Percentiles rank a stretch among this genome's conserved stretches.
Conservation (phyloP, 1,140 invertebrate species). For the Hyles vespertilio region DNA sequence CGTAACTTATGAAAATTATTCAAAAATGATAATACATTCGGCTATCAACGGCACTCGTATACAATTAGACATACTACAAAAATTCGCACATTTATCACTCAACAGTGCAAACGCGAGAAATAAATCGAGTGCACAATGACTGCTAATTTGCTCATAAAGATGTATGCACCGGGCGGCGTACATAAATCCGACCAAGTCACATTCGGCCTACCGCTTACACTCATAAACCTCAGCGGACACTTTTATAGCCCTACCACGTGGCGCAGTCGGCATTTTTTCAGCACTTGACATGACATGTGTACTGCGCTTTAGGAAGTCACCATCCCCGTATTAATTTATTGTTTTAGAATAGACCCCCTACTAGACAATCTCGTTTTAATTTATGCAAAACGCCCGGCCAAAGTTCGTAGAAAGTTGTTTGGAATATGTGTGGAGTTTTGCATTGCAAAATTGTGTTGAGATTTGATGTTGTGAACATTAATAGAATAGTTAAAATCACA, state of each 20-base stretch:
- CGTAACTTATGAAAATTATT: no score
- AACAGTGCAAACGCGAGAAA: constrained; percentile 45
- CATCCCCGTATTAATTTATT: constrained; percentile 61
- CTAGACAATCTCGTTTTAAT: constrained; percentile 18
- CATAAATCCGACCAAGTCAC: constrained; percentile 66
- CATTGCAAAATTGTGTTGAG: no score
- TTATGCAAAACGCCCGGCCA: background rate
- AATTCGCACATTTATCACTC: constrained; percentile 66
- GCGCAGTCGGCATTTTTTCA: constrained; percentile 63
- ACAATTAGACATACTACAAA: constrained; percentile 20
- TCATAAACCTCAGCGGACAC: constrained; percentile 71
- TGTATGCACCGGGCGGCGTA: constrained; percentile 60
- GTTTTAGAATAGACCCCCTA: constrained; percentile 66
- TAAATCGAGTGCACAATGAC: constrained; percentile 70
- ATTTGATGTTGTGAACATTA: no score
- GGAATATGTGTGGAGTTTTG: no score
- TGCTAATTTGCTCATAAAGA: constrained; percentile 74
- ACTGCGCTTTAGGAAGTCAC: constrained; percentile 48
- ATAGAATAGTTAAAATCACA: no score
- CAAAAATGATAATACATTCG: no score
- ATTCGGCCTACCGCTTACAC: constrained; percentile 68
- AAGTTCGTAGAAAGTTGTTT: background rate
- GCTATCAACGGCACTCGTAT: no score
- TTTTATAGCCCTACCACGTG: constrained; percentile 73
- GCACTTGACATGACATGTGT: constrained; percentile 69